Conservation (phyloP, 1,140 invertebrate species). For the Telenomus remus region DNA sequence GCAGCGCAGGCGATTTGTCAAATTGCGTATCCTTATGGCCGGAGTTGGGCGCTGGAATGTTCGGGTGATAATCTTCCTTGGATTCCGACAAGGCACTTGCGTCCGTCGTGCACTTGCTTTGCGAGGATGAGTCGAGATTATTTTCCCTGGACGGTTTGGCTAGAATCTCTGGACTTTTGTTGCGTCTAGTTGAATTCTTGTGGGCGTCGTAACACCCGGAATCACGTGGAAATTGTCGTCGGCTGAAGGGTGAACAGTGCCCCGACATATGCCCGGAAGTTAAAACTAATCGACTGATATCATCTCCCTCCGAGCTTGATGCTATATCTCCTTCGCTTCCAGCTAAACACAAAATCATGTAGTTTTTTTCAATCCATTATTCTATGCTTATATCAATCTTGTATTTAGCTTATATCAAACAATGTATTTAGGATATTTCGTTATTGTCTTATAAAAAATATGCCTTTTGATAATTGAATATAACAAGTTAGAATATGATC, state of each 20-base stretch:
- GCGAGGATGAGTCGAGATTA: constrained; percentile 63
- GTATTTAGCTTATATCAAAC: too few relatives aligned
- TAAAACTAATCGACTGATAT: constrained; percentile 74
- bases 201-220: constrained; percentile 86
- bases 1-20: constrained; percentile 66
- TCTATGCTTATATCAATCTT: too few relatives aligned
- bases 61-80: constrained; percentile 73
- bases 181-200: constrained; percentile 70
- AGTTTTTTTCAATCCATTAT: too few relatives aligned
- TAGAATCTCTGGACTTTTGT: constrained; percentile 63
- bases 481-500: too few relatives aligned
- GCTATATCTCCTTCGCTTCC: constrained; percentile 82
- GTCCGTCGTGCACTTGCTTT: constrained; percentile 52
- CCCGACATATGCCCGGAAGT: constrained; percentile 70
- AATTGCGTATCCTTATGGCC: constrained; percentile 60
- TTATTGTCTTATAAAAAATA: too few relatives aligned
- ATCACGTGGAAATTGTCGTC: constrained; percentile 85
- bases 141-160: constrained; percentile 67
- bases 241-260: constrained; percentile 80
- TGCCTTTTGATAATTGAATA: too few relatives aligned
- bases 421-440: too few relatives aligned
- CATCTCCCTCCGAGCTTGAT: constrained; percentile 85
- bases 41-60: constrained; percentile 67
- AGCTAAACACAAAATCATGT: constrained; percentile 64
- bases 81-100: constrained; percentile 52